Percentiles rank a stretch among this genome's conserved stretches.
Evolutionary conservation across 2,113 vertebrate species (phyloP).

Genomic region (Cygnus atratus): DNA sequence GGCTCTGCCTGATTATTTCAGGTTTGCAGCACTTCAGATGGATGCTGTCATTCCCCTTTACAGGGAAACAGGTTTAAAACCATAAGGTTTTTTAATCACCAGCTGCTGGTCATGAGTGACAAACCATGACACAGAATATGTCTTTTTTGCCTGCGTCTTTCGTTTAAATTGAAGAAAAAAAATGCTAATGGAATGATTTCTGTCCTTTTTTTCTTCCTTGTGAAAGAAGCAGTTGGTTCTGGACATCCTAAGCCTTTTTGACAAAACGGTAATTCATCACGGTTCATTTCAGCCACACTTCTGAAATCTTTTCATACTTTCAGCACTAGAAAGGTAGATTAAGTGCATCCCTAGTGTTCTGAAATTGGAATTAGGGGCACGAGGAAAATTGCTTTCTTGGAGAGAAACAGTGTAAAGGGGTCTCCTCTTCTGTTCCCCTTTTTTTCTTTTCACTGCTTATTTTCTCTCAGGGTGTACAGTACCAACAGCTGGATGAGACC

Average conservation of each 20-base stretch:
- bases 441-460: background rate
- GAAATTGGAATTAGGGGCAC: background rate
- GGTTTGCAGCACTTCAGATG: background rate
- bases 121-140: background rate
- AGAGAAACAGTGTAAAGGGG: background rate
- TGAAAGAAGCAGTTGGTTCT: background rate
- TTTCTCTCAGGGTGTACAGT: background rate
- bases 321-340: background rate
- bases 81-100: background rate
- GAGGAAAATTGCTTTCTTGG: background rate
- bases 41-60: background rate
- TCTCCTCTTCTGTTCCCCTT: background rate
- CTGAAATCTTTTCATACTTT: background rate
- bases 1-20: background rate
- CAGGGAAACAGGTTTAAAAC: background rate
- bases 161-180: background rate
- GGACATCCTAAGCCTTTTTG: background rate
- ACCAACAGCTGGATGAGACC: constrained; percentile 12
- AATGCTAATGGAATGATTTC: background rate
- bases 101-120: constrained; percentile 17
- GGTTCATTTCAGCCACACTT: background rate
- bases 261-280: background rate
- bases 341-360: background rate
- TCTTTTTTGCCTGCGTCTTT: background rate
- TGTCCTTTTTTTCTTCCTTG: background rate